Percentiles rank a stretch among this genome's conserved stretches.
Conservation (phyloP, 2,888 invertebrate species). For the Gisinianus flammeolus region DNA sequence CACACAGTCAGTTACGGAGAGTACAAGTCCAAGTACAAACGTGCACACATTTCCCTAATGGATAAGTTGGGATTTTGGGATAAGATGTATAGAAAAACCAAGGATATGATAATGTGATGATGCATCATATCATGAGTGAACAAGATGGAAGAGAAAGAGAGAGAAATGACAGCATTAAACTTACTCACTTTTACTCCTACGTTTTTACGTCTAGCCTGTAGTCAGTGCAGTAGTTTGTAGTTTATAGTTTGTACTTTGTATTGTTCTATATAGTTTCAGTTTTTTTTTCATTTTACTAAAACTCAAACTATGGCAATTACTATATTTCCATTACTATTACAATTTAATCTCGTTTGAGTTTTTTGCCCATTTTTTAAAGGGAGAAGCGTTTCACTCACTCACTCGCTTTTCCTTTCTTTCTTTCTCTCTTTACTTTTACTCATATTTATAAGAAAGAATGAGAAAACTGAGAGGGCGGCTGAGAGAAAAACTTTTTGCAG, state of each 20-base stretch:
- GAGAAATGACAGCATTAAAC: background rate
- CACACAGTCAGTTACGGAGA: background rate
- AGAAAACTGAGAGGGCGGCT: too few species aligned
- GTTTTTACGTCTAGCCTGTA: too few species aligned
- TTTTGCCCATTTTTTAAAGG: too few species aligned
- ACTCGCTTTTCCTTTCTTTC: background rate
- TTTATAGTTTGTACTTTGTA: too few species aligned
- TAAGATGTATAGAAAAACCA: background rate
- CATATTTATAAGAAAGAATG: background rate
- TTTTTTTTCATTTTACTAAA: too few species aligned
- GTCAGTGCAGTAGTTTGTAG: too few species aligned
- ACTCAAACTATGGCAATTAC: too few species aligned
- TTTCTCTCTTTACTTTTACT: background rate
- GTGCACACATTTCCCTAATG: constrained; percentile 9
- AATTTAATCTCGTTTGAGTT: too few species aligned
- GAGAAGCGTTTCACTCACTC: background rate
- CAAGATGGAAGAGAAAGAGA: background rate
- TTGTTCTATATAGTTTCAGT: too few species aligned
- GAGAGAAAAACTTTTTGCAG: too few species aligned
- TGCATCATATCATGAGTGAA: background rate
- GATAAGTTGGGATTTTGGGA: background rate
- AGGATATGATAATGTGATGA: background rate
- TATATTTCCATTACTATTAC: too few species aligned
- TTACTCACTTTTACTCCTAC: background rate
- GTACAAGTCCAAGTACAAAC: background rate